Evolutionary conservation across 2,797 vertebrate genomes (phyloP).

Genomic region (Pyrocephalus nanus): DNA sequence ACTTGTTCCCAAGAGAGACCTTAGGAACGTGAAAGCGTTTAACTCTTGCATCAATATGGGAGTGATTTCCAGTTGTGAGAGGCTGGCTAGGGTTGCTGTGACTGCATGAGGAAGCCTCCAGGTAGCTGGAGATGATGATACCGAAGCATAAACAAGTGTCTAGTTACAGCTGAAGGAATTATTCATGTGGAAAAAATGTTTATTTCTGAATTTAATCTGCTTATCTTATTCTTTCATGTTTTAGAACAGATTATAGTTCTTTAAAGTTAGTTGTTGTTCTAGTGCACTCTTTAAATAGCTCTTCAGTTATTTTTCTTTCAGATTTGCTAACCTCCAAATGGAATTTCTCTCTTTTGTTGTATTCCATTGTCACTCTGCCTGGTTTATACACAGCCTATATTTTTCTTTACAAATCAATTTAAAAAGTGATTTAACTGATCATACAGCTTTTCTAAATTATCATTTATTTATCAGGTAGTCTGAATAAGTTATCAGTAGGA

Average conservation of each 20-base stretch:
- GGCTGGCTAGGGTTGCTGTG: not conserved
- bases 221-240: not conserved
- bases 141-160: not conserved
- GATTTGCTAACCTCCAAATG: not conserved
- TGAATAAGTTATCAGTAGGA: not conserved
- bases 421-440: not conserved
- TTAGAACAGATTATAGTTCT: not conserved
- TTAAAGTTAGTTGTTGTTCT: not conserved
- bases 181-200: not conserved
- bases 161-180: not conserved
- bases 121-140: not conserved
- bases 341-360: not conserved
- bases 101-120: not conserved
- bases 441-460: not conserved
- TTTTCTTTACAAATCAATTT: not conserved
- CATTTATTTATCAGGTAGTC: not conserved
- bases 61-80: not conserved
- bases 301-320: not conserved
- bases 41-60: not conserved
- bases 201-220: not conserved
- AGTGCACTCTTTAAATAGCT: not conserved
- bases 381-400: not conserved
- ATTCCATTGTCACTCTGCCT: not conserved
- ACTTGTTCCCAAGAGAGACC: not conserved
- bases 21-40: not conserved